phyloP scores from a whole-genome alignment of 2,888 invertebrate genomes.

The Apodemia duryi region DNA sequence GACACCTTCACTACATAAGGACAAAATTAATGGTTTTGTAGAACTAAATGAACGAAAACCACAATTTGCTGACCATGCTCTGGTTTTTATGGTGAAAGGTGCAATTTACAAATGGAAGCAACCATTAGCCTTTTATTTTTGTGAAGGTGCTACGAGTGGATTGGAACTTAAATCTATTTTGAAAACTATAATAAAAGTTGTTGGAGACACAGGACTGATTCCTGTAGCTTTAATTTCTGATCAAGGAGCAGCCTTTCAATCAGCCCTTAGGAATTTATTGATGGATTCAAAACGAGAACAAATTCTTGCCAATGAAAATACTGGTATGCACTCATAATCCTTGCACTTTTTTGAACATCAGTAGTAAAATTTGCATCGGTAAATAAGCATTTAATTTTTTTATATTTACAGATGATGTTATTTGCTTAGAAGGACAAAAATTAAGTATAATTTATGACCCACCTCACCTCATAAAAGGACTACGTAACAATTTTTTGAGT shows the following conservation, averaged over 20 bases:
- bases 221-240: constrained; percentile 25
- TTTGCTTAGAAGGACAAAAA: not conserved
- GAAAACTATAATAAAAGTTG: constrained; percentile 17
- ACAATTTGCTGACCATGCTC: constrained; percentile 10
- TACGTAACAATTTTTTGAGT: not conserved
- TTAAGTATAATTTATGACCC: not conserved
- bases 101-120: constrained; percentile 28
- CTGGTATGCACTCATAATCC: not conserved
- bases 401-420: not conserved
- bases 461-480: not conserved
- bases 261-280: constrained; percentile 5
- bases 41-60: constrained; percentile 7
- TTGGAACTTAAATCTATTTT: constrained; percentile 22
- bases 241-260: not conserved
- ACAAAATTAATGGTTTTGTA: constrained; percentile 13
- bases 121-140: constrained; percentile 27
- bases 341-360: not conserved
- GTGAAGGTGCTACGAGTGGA: constrained; percentile 21
- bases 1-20: constrained; percentile 4
- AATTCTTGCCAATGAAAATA: not conserved
- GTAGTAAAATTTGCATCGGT: not conserved
- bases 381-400: not conserved
- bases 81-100: constrained; percentile 13
- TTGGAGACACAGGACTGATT: constrained; percentile 22
- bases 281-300: not conserved